Conservation (phyloP, 2,888 invertebrate genomes). For the Hermaeophaga mercurialis region DNA sequence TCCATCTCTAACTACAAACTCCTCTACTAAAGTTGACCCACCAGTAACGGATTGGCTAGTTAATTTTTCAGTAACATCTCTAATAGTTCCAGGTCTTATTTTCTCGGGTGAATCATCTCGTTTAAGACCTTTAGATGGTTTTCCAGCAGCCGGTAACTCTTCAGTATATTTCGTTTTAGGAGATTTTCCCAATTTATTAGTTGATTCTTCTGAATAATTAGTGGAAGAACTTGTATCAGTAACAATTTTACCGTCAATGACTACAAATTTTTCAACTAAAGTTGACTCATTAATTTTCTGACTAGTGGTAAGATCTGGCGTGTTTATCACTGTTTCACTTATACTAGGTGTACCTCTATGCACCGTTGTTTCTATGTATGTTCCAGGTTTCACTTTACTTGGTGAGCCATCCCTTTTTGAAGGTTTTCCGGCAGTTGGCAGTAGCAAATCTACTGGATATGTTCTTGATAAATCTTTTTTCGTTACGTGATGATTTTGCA, state of each 20-base stretch:
- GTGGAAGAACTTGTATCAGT: neutral
- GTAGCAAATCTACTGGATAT: neutral
- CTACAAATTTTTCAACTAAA: slow-evolving; percentile 32
- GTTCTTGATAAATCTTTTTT: slow-evolving; percentile 17
- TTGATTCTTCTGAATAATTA: slow-evolving; percentile 20
- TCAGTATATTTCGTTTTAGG: slow-evolving; percentile 15
- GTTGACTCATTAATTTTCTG: slow-evolving; percentile 36
- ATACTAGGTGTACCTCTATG: too few relatives aligned
- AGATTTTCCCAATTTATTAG: slow-evolving; percentile 18
- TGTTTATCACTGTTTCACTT: too few relatives aligned
- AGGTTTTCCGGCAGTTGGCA: slow-evolving; percentile 33
- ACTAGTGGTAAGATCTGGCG: too few relatives aligned
- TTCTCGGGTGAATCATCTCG: neutral
- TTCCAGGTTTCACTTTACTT: neutral
- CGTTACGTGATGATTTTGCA: neutral
- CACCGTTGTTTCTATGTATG: too few relatives aligned
- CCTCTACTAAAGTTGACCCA: slow-evolving; percentile 29
- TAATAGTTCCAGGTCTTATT: neutral
- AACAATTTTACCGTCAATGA: slow-evolving; percentile 27
- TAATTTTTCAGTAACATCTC: neutral
- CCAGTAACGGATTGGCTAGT: too few relatives aligned
- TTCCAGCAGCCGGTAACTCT: slow-evolving; percentile 25
- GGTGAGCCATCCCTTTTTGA: slow-evolving; percentile 17
- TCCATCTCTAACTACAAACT: slow-evolving; percentile 30
- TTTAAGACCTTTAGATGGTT: slow-evolving; percentile 11